Percentiles rank a stretch among this genome's conserved stretches.
Evolutionary conservation across 2,113 vertebrate species (phyloP).

Genomic region (Rattus norvegicus): DNA sequence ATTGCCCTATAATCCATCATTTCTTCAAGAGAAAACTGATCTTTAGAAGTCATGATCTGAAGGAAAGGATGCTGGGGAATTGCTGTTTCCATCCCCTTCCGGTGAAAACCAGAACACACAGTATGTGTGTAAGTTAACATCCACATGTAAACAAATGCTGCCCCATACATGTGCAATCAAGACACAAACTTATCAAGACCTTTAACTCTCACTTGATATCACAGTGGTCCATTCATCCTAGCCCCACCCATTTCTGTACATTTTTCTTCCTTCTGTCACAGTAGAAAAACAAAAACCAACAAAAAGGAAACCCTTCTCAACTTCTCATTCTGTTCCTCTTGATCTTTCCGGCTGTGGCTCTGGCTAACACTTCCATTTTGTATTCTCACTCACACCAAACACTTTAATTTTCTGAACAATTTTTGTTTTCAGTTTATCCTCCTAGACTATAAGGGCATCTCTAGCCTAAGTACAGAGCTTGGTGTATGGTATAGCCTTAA

Average conservation of each 20-base stretch:
- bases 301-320: background rate
- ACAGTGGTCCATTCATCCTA: background rate
- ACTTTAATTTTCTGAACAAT: background rate
- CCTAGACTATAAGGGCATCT: background rate
- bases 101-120: background rate
- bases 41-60: background rate
- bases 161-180: background rate
- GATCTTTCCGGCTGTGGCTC: background rate
- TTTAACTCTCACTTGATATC: background rate
- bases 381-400: background rate
- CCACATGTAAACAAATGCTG: background rate
- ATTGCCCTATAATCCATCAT: background rate
- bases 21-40: background rate
- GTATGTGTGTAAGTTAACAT: background rate
- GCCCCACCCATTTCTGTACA: background rate
- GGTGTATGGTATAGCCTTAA: too few relatives aligned
- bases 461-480: background rate
- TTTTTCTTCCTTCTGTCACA: background rate
- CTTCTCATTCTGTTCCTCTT: background rate
- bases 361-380: background rate
- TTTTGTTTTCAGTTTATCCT: background rate
- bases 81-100: background rate
- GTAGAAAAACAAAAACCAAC: background rate
- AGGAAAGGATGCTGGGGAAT: background rate
- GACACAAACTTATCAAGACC: background rate